These are phyloP conservation scores for Turritopsis dohrnii DNA, from an alignment of 30 jellyfish, hydroid and myxozoan species.

Conservation along the genomic window DNA sequence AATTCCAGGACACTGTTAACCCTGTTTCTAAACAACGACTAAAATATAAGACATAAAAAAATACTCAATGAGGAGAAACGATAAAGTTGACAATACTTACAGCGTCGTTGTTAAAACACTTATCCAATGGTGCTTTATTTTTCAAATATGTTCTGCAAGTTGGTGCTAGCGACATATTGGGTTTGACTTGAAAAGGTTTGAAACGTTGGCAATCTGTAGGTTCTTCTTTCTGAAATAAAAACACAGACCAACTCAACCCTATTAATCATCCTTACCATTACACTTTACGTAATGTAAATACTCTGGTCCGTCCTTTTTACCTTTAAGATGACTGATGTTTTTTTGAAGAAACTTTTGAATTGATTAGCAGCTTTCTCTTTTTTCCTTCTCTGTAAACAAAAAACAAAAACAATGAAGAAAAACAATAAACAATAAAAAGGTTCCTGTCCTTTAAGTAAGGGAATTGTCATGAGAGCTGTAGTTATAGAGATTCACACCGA, in stretches of 20 bases:
- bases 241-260: not conserved
- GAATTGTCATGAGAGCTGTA: not conserved
- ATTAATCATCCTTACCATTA: too few species aligned
- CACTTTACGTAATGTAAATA: not conserved
- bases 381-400: slow-evolving; percentile 45
- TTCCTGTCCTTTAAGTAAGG: too few species aligned
- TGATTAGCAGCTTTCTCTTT: slow-evolving; percentile 59
- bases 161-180: slow-evolving; percentile 73
- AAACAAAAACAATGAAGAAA: not conserved
- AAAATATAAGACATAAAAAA: not conserved
- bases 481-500: too few species aligned
- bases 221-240: not conserved
- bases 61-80: not conserved
- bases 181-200: slow-evolving; percentile 65
- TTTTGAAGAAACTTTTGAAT: slow-evolving; percentile 64
- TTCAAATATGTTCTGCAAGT: slow-evolving; percentile 26
- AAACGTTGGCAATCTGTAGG: slow-evolving; percentile 18
- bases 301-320: slow-evolving; percentile 12
- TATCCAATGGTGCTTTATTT: slow-evolving; percentile 17
- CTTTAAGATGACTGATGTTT: slow-evolving; percentile 12
- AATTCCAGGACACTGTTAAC: too few species aligned
- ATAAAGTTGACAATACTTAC: not conserved
- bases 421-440: too few species aligned
- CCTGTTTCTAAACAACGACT: not conserved
- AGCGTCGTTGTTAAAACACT: not conserved